Conservation (phyloP, 2,113 vertebrate genomes). For the Galeopterus variegatus region DNA sequence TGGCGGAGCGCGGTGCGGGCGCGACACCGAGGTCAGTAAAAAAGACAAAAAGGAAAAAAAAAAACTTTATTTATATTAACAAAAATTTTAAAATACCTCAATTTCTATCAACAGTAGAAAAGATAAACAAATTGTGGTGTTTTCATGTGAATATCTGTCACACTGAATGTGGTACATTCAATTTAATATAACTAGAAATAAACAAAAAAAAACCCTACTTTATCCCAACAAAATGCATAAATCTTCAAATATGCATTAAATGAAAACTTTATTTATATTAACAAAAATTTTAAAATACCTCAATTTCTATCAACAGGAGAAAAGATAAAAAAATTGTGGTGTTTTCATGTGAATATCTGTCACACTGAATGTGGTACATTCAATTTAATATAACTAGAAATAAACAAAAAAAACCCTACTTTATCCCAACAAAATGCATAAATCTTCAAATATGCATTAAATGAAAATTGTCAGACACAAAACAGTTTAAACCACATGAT, state of each 20-base stretch:
- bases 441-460: neutral
- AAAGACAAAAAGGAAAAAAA: no score
- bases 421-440: neutral
- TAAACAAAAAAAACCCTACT: neutral
- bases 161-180: neutral
- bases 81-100: neutral
- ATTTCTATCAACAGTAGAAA: neutral
- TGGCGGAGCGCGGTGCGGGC: no score
- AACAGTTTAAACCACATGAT: neutral
- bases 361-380: neutral
- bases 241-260: neutral
- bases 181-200: neutral
- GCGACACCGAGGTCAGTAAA: no score
- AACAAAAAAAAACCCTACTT: neutral
- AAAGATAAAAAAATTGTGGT: neutral
- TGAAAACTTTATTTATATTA: no score
- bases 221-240: neutral
- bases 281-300: neutral
- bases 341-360: neutral
- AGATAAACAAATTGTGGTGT: neutral
- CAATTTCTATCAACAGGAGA: neutral
- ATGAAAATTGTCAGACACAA: neutral
- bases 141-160: neutral
- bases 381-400: neutral
- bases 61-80: no score